Conservation (phyloP, 2,797 vertebrate species). For the Tolypeutes matacus region DNA sequence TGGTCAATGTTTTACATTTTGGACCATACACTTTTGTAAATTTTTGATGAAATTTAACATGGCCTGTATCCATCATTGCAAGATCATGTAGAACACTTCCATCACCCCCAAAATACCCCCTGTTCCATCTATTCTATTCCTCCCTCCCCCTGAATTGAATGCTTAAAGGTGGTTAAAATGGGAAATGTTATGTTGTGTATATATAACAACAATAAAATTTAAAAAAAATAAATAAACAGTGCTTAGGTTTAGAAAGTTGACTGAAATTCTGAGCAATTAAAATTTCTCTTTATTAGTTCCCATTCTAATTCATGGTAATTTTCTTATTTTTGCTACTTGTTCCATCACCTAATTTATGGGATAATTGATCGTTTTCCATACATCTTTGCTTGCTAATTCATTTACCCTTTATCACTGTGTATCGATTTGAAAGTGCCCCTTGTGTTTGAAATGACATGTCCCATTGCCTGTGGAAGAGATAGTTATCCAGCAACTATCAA, state of each 20-base stretch:
- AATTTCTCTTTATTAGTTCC: constrained; percentile 11
- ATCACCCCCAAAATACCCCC: no score
- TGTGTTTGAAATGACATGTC: background rate
- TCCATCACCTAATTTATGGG: background rate
- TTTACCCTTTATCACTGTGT: background rate
- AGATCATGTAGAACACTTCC: no score
- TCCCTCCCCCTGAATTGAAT: no score
- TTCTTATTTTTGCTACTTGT: constrained; percentile 24
- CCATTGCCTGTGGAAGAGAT: background rate
- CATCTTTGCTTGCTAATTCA: background rate
- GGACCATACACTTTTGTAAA: no score
- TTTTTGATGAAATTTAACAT: no score
- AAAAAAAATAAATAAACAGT: background rate
- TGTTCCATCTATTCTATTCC: no score
- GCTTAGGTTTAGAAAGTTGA: constrained; percentile 49
- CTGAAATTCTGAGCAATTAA: constrained; percentile 23
- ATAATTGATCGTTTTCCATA: background rate
- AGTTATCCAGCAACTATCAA: background rate
- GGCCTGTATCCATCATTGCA: no score
- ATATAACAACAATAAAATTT: no score
- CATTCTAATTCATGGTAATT: background rate
- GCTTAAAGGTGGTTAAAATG: no score
- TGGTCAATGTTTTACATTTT: no score
- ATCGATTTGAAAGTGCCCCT: background rate
- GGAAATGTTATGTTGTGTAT: no score